Conservation (phyloP, 2,797 vertebrate genomes). For the Sebastolobus alascanus region DNA sequence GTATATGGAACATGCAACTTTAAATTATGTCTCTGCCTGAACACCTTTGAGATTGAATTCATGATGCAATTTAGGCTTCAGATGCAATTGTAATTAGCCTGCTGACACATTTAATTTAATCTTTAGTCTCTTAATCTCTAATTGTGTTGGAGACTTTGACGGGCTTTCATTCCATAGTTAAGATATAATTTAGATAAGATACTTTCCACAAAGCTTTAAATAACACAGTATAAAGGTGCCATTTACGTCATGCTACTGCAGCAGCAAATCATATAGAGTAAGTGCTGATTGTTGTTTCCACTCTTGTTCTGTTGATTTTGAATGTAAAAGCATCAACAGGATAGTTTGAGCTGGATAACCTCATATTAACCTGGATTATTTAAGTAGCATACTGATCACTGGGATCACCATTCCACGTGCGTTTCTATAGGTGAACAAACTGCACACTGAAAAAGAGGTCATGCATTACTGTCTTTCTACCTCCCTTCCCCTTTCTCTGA, state of each 20-base stretch:
- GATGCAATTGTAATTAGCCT: constrained; percentile 40
- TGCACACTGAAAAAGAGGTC: not conserved
- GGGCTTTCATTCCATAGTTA: constrained; percentile 25
- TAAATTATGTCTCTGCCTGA: not conserved
- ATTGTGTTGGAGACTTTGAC: constrained; percentile 15
- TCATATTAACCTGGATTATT: constrained; percentile 9
- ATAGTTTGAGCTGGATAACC: constrained; percentile 15
- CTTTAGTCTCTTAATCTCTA: constrained; percentile 26
- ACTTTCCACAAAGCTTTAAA: constrained; percentile 9
- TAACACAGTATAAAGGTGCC: not conserved
- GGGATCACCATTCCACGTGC: not conserved
- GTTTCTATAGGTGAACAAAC: constrained; percentile 1
- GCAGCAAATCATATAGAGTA: not conserved
- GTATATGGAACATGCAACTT: not conserved
- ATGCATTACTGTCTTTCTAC: not conserved
- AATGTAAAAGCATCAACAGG: not conserved
- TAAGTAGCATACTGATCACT: not conserved
- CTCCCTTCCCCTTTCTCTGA: not conserved
- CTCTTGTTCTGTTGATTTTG: not conserved
- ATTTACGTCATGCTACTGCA: not conserved
- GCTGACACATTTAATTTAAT: constrained; percentile 39
- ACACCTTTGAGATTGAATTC: constrained; percentile 40
- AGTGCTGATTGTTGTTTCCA: not conserved
- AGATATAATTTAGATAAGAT: constrained; percentile 51
- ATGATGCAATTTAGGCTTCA: constrained; percentile 17